Evolutionary conservation across 2,113 vertebrate genomes (phyloP).

Genomic region (Microcebus tavaratra): DNA sequence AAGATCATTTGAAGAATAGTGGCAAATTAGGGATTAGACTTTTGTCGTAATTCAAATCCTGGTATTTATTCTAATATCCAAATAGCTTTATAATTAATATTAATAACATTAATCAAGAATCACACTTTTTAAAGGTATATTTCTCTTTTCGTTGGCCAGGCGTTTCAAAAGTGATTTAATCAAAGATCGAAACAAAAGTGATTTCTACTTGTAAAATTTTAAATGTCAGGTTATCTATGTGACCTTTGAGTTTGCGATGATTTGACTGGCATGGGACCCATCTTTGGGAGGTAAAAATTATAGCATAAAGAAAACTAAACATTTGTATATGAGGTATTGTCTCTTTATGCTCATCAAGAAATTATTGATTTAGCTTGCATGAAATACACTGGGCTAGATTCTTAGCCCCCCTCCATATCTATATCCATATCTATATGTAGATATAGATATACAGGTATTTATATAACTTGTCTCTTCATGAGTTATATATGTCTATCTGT

Average conservation of each 20-base stretch:
- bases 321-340: not conserved
- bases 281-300: constrained; percentile 34
- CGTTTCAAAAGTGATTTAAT: constrained; percentile 54
- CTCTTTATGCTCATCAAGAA: constrained; percentile 45
- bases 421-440: not conserved
- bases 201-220: constrained; percentile 38
- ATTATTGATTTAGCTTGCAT: not conserved
- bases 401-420: not conserved
- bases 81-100: constrained; percentile 53
- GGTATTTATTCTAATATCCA: constrained; percentile 17
- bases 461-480: constrained; percentile 3
- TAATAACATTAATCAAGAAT: constrained; percentile 27
- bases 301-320: constrained; percentile 16
- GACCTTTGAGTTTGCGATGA: constrained; percentile 33
- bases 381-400: constrained; percentile 42
- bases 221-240: constrained; percentile 30
- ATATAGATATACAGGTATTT: not conserved
- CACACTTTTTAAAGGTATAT: constrained; percentile 50
- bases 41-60: constrained; percentile 49
- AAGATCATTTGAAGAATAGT: constrained; percentile 27
- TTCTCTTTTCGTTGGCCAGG: constrained; percentile 14
- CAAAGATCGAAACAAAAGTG: constrained; percentile 33
- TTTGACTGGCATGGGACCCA: not conserved
- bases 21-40: constrained; percentile 35
- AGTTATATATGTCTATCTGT: constrained; percentile 25